Evolutionary conservation across 2,888 invertebrate genomes (phyloP).

Genomic region (Eudemis profundana): DNA sequence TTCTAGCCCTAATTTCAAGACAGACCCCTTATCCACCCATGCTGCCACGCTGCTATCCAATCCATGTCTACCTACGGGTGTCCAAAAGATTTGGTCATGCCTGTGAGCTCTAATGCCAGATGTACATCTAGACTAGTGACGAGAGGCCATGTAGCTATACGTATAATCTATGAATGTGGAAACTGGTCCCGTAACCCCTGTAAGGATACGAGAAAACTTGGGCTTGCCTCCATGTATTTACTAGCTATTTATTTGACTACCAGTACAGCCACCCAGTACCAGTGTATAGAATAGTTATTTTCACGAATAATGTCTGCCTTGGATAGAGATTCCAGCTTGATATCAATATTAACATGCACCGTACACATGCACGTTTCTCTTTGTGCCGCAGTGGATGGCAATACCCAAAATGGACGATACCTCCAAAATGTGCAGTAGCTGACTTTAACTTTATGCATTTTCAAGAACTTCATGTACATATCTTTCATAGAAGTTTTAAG

Average conservation of each 20-base stretch:
- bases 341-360: constrained; percentile 4
- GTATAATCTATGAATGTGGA: no score
- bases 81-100: background rate
- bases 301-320: constrained; percentile 10
- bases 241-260: no score
- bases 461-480: constrained; percentile 19
- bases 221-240: no score
- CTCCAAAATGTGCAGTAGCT: constrained; percentile 7
- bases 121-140: background rate
- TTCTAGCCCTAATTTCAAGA: background rate
- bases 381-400: constrained; percentile 9
- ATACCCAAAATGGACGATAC: constrained; percentile 10
- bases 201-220: no score
- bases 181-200: no score
- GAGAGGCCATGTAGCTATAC: no score
- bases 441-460: background rate
- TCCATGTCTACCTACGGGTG: background rate
- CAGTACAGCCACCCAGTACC: no score
- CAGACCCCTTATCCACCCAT: background rate
- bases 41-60: background rate
- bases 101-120: background rate
- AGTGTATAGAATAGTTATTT: no score
- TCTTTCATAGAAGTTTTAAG: no score
- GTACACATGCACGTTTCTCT: constrained; percentile 12
- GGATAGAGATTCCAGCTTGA: constrained; percentile 8